A percentile compares a stretch with the other conserved stretches of the same genome.
These are phyloP conservation scores for Perca fluviatilis DNA, from an alignment of 2,113 vertebrate genomes.

Conservation along the genomic window DNA sequence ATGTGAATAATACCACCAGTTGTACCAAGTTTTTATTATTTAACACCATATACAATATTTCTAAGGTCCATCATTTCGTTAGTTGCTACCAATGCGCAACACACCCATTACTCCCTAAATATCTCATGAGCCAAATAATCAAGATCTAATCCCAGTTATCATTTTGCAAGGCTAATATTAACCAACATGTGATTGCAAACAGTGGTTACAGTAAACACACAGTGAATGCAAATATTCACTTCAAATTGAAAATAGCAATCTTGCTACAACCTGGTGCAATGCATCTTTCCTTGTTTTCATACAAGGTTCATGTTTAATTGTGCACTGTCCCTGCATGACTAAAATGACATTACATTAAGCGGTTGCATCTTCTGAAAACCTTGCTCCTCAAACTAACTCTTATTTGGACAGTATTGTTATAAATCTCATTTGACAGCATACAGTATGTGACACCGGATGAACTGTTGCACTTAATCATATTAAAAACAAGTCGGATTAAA, in stretches of 20 bases:
- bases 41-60: not conserved
- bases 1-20: not conserved
- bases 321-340: too few relatives aligned
- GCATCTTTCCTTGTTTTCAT: too few relatives aligned
- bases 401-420: constrained; percentile 48
- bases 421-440: constrained; percentile 14
- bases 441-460: not conserved
- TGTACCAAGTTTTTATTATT: not conserved
- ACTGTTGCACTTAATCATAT: constrained; percentile 29
- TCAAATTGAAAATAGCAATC: too few relatives aligned
- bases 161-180: not conserved
- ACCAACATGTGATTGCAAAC: not conserved
- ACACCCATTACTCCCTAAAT: not conserved
- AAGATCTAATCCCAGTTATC: not conserved
- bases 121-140: not conserved
- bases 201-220: not conserved
- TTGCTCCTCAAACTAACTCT: constrained; percentile 14
- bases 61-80: not conserved
- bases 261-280: too few relatives aligned
- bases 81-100: not conserved
- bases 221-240: not conserved
- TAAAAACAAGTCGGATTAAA: constrained; percentile 51
- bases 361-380: constrained; percentile 16
- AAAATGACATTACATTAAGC: too few relatives aligned
- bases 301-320: too few relatives aligned